Conservation (phyloP, 2,797 vertebrate genomes). For the Sebastiscus albofasciatus region DNA sequence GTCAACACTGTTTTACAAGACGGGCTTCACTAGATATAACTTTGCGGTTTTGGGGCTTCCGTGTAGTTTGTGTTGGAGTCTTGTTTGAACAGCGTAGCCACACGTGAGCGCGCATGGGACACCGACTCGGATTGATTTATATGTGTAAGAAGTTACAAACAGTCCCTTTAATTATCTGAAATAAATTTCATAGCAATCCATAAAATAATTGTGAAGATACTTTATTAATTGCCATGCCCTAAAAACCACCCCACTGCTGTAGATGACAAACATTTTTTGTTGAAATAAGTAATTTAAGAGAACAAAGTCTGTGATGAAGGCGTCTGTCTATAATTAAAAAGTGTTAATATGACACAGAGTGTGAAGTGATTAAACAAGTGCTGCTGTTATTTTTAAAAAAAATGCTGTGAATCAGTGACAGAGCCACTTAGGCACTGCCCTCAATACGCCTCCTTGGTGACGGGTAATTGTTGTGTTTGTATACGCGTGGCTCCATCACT, state of each 20-base stretch:
- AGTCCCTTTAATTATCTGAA: not conserved
- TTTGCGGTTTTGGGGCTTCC: too few relatives aligned
- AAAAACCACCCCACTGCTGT: not conserved
- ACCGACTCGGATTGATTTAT: too few relatives aligned
- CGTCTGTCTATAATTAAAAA: slow-evolving; percentile 15
- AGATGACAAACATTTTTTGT: not conserved
- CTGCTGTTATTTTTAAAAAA: slow-evolving; percentile 14
- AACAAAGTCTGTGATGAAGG: not conserved
- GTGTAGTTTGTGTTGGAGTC: too few relatives aligned
- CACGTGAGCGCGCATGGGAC: too few relatives aligned
- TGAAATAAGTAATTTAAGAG: not conserved
- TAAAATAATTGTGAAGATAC: not conserved
- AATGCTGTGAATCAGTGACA: slow-evolving; percentile 22
- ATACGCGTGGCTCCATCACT: slow-evolving; percentile 5
- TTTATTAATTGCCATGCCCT: not conserved
- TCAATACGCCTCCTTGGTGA: slow-evolving; percentile 24
- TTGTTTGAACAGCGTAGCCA: too few relatives aligned
- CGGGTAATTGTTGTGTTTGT: slow-evolving; percentile 52
- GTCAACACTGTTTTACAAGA: too few relatives aligned
- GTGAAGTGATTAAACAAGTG: slow-evolving; percentile 23
- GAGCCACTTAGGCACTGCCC: slow-evolving; percentile 28
- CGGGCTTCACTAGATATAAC: too few relatives aligned
- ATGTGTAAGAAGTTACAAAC: too few relatives aligned
- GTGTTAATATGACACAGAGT: slow-evolving; percentile 15
- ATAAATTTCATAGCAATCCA: not conserved